phyloP scores from a whole-genome alignment of 2,888 invertebrate genomes.

The Theretra japonica region DNA sequence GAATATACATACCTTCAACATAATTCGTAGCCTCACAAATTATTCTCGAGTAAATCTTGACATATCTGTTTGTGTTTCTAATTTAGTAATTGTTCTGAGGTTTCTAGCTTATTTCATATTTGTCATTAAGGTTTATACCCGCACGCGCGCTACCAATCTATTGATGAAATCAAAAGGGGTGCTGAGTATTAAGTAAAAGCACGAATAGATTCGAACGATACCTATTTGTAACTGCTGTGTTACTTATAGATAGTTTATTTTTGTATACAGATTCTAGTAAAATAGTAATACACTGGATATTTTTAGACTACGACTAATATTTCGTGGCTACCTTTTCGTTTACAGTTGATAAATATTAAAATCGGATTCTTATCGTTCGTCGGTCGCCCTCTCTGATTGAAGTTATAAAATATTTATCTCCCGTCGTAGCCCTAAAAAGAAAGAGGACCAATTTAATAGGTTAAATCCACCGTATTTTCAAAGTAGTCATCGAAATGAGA shows the following conservation, averaged over 20 bases:
- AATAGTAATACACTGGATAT: too few relatives aligned
- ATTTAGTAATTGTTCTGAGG: too few relatives aligned
- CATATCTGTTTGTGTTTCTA: conserved; percentile 5
- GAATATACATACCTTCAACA: background rate
- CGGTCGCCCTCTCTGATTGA: background rate
- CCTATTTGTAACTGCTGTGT: too few relatives aligned
- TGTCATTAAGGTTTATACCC: conserved; percentile 15
- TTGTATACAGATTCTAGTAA: background rate
- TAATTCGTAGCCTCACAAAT: background rate
- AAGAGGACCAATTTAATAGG: background rate
- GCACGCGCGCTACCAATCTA: background rate
- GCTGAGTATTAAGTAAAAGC: background rate
- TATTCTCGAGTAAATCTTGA: background rate
- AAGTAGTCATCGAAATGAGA: background rate
- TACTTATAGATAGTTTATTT: background rate
- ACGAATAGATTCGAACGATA: background rate
- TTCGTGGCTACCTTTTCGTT: background rate
- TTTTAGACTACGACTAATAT: background rate
- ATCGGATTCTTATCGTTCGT: background rate
- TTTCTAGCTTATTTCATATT: background rate
- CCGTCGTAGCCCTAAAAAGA: background rate
- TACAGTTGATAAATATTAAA: background rate
- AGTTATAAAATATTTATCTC: conserved; percentile 5
- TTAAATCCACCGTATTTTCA: background rate
- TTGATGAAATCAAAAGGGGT: background rate